A percentile compares a stretch with the other conserved stretches of the same genome.
phyloP scores from a whole-genome alignment of 2,888 invertebrate species.

The Loripinus fragilis region DNA sequence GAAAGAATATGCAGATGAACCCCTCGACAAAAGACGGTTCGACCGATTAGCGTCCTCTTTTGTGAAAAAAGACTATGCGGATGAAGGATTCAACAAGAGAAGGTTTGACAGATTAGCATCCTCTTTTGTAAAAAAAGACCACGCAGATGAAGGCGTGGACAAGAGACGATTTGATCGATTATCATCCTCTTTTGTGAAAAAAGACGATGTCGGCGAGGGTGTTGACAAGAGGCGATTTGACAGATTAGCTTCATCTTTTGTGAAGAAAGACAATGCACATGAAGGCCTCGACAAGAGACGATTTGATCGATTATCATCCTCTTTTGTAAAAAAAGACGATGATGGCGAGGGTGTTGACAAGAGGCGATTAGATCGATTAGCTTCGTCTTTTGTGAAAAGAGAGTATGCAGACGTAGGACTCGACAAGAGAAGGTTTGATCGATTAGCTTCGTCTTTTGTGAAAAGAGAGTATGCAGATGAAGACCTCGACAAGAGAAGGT shows the following conservation, averaged over 20 bases:
- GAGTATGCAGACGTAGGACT: too few species aligned
- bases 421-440: slow-evolving; percentile 10
- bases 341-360: too few species aligned
- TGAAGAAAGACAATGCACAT: slow-evolving; percentile 22
- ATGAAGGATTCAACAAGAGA: too few species aligned
- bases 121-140: slow-evolving; percentile 12
- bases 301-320: slow-evolving; percentile 2
- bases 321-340: not conserved
- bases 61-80: slow-evolving; percentile 15
- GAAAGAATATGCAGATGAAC: not conserved
- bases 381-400: not conserved
- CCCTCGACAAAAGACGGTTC: not conserved
- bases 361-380: slow-evolving; percentile 1
- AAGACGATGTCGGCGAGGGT: not conserved
- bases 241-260: not conserved
- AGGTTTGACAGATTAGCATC: not conserved
- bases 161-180: slow-evolving; percentile 2
- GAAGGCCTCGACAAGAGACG: not conserved
- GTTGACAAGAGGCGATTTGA: slow-evolving; percentile 2
- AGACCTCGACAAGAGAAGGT: not conserved
- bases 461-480: too few species aligned
- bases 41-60: not conserved
- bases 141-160: not conserved
- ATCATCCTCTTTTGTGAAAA: not conserved
- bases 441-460: slow-evolving; percentile 5